Evolutionary conservation across 2,888 invertebrate species (phyloP).

Genomic region (Ochropleura leucogaster): DNA sequence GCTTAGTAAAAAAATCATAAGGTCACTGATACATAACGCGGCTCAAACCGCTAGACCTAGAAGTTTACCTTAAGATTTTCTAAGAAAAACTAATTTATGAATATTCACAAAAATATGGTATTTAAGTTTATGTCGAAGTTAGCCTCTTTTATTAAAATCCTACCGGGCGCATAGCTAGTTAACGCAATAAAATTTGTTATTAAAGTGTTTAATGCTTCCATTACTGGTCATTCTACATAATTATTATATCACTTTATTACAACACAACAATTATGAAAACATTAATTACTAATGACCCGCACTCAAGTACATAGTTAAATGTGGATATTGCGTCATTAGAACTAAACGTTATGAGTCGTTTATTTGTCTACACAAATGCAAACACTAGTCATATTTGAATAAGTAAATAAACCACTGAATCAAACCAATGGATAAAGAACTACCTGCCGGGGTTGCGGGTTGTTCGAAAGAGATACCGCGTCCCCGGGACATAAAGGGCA

Average conservation of each 20-base stretch:
- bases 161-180: background rate
- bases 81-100: background rate
- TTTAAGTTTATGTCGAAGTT: background rate
- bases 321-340: constrained; percentile 17
- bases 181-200: background rate
- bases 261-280: constrained; percentile 43
- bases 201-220: background rate
- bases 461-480: no score
- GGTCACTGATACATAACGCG: background rate
- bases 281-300: constrained; percentile 44
- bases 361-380: constrained; percentile 5
- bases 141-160: background rate
- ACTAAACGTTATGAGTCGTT: background rate
- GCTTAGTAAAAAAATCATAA: background rate
- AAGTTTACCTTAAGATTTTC: background rate
- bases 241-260: constrained; percentile 25
- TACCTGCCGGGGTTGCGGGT: no score
- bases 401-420: background rate
- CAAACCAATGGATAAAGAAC: background rate
- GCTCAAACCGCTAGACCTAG: background rate
- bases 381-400: background rate
- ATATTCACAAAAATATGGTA: background rate
- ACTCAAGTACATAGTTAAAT: constrained; percentile 5
- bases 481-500: no score
- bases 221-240: constrained; percentile 15